These are phyloP conservation scores for Otis tarda DNA, from an alignment of 2,113 vertebrate species.

Conservation along the genomic window DNA sequence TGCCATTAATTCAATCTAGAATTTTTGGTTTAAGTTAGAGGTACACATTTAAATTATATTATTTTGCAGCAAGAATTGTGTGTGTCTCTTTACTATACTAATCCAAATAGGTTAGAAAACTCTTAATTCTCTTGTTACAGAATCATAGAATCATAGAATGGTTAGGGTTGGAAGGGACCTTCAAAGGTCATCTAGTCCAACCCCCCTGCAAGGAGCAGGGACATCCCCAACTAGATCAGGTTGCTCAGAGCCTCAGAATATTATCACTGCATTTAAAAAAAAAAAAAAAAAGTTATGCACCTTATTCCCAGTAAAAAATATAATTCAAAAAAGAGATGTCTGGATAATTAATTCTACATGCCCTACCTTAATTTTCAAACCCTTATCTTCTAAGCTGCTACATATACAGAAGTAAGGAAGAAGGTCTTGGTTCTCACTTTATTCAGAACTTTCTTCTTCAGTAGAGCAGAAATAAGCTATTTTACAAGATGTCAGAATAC, in stretches of 20 bases:
- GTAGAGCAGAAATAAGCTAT: background rate
- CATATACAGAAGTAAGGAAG: background rate
- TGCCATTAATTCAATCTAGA: background rate
- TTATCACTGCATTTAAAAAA: too few relatives aligned
- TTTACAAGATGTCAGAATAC: background rate
- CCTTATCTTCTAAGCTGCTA: background rate
- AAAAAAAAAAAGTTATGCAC: accelerated
- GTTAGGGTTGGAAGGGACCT: too few relatives aligned
- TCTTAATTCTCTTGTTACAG: background rate
- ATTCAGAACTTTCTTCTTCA: background rate
- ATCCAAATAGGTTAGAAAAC: background rate
- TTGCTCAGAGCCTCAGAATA: background rate
- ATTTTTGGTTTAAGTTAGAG: background rate
- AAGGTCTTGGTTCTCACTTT: background rate
- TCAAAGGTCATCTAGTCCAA: too few relatives aligned
- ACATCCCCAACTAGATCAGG: too few relatives aligned
- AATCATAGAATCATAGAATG: too few relatives aligned
- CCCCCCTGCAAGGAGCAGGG: too few relatives aligned
- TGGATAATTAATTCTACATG: background rate
- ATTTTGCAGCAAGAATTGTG: background rate
- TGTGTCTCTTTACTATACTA: background rate
- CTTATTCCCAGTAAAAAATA: background rate
- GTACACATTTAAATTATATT: background rate
- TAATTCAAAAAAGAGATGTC: background rate
- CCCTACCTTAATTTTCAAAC: background rate